Percentiles rank a stretch among this genome's conserved stretches.
These are phyloP conservation scores for Phymanthus crucifer DNA, from an alignment of 92 coral and sea anemone species.

Conservation along the genomic window DNA sequence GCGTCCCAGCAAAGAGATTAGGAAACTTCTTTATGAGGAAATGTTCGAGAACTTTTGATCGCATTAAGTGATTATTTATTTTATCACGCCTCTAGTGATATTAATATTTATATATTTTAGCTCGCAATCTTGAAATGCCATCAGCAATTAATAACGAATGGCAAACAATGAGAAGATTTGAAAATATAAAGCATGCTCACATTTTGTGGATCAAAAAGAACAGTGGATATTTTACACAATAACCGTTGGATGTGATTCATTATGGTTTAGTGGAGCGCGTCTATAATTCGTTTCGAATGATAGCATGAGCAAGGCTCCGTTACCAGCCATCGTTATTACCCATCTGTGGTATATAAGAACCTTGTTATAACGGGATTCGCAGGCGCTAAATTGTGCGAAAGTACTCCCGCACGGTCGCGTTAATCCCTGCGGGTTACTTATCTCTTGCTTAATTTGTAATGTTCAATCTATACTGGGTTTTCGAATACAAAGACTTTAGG, in stretches of 20 bases:
- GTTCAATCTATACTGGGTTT: slow-evolving; percentile 11
- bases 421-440: slow-evolving; percentile 25
- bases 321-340: background rate
- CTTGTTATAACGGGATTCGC: background rate
- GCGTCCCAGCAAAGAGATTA: background rate
- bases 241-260: background rate
- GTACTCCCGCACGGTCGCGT: background rate
- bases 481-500: slow-evolving; percentile 25
- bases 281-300: slow-evolving; percentile 31
- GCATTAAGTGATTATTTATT: slow-evolving; percentile 28
- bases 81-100: slow-evolving; percentile 18
- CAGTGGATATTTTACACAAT: background rate
- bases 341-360: slow-evolving; percentile 13
- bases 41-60: slow-evolving; percentile 1
- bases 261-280: slow-evolving; percentile 20
- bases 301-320: slow-evolving; percentile 3
- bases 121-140: slow-evolving; percentile 7
- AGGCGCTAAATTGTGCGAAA: slow-evolving; percentile 17
- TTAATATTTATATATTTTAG: background rate
- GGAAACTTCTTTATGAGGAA: background rate
- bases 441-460: slow-evolving; percentile 20
- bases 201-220: slow-evolving; percentile 9
- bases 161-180: slow-evolving; percentile 9
- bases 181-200: slow-evolving; percentile 4
- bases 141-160: slow-evolving; percentile 10